Evolutionary conservation across 2,888 invertebrate genomes (phyloP), one percentile per base, ranked within the genome.

Genomic region (Eupithecia pulchellata): DNA sequence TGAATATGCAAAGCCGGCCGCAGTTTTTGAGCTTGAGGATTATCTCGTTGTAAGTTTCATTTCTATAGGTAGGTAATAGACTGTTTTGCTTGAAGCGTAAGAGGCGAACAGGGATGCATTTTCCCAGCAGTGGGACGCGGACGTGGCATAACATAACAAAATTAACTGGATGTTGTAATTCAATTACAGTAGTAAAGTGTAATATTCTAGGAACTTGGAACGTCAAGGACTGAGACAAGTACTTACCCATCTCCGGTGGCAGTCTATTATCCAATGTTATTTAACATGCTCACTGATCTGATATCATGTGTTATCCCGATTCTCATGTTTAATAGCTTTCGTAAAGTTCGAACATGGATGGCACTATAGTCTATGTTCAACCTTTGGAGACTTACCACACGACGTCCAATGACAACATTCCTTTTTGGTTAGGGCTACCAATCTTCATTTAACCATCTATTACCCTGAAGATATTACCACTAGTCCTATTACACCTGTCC

Each of bases 31-130:
- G 93, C 73, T 84, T 97, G 63, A 95, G 94, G 75, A 94, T 94
- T 75, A 94, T 96, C 73, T 95, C 95, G 0, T 86, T 97, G 97
- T 97, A 89, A 94, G 96, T 89, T 13, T 42, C 25, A 11, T 64
- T 14, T 63, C 52, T 64, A 17, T 42, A n/a, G n/a, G n/a, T n/a
- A n/a, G n/a, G 1, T 17, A 36, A 0, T 3, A n/a, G n/a, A 42
- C 42, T 17, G n/a, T 8, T 42, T 42, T 20, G 42, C 20, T 42
- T 42, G n/a, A 20, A 9, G 42, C 20, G 4, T 47, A 1, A 47
- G 20, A 20, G 8, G 42, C 9, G 9, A 9, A 20, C 9, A 20
- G 9, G n/a, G 20, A 20, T 42, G 3, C 42, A 8, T 42, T 47
- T 47, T 17, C 9, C 42, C 9, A 20, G 20, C 42, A 9, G 42